phyloP scores from a whole-genome alignment of 2,113 vertebrate genomes.

The Cygnus atratus region DNA sequence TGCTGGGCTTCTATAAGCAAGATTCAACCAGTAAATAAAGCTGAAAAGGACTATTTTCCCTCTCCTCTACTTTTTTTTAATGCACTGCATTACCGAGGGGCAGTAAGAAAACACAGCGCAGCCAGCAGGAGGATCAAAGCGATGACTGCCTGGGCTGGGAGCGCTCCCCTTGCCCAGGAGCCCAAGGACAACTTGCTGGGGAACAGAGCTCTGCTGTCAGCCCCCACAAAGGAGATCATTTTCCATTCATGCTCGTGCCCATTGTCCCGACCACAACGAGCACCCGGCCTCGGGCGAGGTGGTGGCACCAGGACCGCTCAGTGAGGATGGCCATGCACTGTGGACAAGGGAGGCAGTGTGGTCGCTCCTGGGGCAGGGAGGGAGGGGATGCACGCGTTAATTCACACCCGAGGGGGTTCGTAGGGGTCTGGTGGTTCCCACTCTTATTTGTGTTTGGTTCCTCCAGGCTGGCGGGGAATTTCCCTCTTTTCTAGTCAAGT shows the following conservation, averaged over 20 bases:
- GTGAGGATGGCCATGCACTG: not conserved
- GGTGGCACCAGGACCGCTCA: not conserved
- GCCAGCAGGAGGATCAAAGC: slow-evolving; percentile 34
- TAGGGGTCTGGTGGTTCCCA: not conserved
- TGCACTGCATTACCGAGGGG: not conserved
- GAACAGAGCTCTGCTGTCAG: slow-evolving; percentile 60
- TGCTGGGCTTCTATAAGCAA: not conserved
- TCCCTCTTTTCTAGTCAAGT: not conserved
- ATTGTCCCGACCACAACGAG: not conserved
- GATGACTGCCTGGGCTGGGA: not conserved
- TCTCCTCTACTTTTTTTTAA: not conserved
- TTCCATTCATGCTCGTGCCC: slow-evolving; percentile 48
- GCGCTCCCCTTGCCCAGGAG: slow-evolving; percentile 27
- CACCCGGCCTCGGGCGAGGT: not conserved
- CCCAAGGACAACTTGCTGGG: not conserved
- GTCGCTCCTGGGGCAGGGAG: not conserved
- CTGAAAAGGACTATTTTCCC: not conserved
- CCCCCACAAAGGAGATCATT: slow-evolving; percentile 59
- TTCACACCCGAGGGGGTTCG: not conserved
- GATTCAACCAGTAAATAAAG: not conserved
- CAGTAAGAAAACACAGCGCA: not conserved
- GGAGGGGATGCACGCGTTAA: not conserved
- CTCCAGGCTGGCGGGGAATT: not conserved
- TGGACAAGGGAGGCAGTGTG: not conserved
- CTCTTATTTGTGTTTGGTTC: not conserved